Evolutionary conservation across 2,113 vertebrate genomes (phyloP).

Genomic region (Cinclus cinclus): DNA sequence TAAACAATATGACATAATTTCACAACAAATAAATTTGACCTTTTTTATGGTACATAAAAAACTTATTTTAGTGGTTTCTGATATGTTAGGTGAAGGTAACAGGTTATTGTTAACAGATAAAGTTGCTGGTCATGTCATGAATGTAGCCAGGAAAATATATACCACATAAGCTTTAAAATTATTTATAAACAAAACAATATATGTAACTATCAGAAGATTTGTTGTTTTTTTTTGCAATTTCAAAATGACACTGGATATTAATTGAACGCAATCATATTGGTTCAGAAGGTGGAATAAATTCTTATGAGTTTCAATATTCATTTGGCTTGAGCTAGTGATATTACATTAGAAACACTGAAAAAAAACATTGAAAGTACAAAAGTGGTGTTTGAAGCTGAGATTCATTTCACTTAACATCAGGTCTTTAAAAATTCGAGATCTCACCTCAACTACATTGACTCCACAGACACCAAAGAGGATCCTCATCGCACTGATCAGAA

Average conservation of each 20-base stretch:
- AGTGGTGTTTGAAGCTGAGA: not conserved
- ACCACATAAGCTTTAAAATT: not conserved
- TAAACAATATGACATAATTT: not conserved
- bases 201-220: not conserved
- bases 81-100: not conserved
- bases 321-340: not conserved
- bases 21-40: not conserved
- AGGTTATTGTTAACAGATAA: not conserved
- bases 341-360: not conserved
- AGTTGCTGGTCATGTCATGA: not conserved
- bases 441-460: not conserved
- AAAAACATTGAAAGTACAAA: not conserved
- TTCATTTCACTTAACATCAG: not conserved
- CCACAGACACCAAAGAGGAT: not conserved
- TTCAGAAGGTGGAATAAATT: not conserved
- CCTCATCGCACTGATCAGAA: not conserved
- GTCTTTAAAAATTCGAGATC: not conserved
- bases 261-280: not conserved
- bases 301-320: not conserved
- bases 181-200: not conserved
- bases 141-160: not conserved
- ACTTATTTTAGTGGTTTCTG: not conserved
- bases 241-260: not conserved
- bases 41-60: not conserved
- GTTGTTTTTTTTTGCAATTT: not conserved